Conservation (phyloP, 2,113 vertebrate species). For the Meriones unguiculatus region DNA sequence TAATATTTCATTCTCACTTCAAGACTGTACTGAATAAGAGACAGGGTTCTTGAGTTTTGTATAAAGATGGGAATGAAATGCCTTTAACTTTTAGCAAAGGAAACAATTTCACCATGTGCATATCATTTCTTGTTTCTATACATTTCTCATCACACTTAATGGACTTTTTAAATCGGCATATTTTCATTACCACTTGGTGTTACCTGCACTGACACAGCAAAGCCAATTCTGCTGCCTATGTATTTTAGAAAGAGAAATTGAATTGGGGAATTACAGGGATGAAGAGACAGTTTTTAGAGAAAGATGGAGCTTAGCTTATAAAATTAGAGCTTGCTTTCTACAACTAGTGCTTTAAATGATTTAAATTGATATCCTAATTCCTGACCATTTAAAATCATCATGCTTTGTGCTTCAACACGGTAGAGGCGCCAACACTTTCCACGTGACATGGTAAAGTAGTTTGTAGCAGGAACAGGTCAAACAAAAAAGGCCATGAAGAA, state of each 20-base stretch:
- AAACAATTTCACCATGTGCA: neutral
- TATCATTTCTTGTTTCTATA: neutral
- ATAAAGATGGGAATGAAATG: neutral
- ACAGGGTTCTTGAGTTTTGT: neutral
- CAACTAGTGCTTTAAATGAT: neutral
- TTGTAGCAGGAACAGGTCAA: neutral
- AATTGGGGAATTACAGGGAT: neutral
- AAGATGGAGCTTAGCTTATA: neutral
- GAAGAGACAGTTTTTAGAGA: neutral
- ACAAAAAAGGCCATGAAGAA: neutral
- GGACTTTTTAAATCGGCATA: neutral
- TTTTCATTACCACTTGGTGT: neutral
- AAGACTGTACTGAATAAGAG: neutral
- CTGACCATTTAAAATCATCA: neutral
- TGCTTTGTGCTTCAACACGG: neutral
- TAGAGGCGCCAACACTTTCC: neutral
- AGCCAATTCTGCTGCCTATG: neutral
- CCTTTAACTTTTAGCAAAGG: neutral
- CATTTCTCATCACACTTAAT: neutral
- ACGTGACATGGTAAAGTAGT: neutral
- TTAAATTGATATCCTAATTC: neutral
- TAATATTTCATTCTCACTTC: slow-evolving; percentile 44
- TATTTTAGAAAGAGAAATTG: neutral
- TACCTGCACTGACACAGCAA: neutral
- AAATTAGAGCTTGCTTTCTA: neutral